Conservation (phyloP, 2,113 vertebrate species). For the Trematomus loennbergii region DNA sequence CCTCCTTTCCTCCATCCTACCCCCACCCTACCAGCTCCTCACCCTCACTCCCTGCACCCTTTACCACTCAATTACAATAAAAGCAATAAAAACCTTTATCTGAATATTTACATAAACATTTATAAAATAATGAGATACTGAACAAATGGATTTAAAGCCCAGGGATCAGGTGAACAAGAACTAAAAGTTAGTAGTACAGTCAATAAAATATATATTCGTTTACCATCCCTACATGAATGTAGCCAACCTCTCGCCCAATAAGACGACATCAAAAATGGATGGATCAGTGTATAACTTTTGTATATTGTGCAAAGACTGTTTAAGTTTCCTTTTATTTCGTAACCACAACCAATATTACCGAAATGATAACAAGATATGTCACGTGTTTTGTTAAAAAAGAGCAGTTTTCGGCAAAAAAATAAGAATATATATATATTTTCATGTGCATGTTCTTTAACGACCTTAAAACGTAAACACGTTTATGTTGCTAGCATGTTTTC, state of each 20-base stretch:
- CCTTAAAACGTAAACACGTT: too few species aligned
- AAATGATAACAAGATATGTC: too few species aligned
- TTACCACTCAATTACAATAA: slow-evolving; percentile 36
- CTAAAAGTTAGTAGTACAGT: neutral
- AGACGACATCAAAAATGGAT: too few species aligned
- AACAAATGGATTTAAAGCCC: neutral
- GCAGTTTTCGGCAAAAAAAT: too few species aligned
- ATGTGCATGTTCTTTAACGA: too few species aligned
- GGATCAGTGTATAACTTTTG: too few species aligned
- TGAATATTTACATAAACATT: neutral
- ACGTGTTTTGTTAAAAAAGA: too few species aligned
- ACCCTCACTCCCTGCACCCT: slow-evolving; percentile 4
- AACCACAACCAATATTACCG: too few species aligned
- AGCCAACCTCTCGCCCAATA: neutral
- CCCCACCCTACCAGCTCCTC: slow-evolving; percentile 20
- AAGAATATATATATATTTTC: too few species aligned
- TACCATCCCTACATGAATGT: neutral
- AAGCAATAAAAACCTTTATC: slow-evolving; percentile 28
- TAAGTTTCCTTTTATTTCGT: too few species aligned
- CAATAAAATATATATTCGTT: neutral
- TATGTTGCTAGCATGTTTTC: too few species aligned
- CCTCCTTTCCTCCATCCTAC: slow-evolving; percentile 33
- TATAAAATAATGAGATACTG: neutral
- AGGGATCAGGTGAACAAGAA: neutral
- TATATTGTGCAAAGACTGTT: too few species aligned